A percentile compares a stretch with the other conserved stretches of the same genome.
These are phyloP conservation scores for Ceratina japonica DNA, from an alignment of 1,140 invertebrate genomes.

Conservation along the genomic window DNA sequence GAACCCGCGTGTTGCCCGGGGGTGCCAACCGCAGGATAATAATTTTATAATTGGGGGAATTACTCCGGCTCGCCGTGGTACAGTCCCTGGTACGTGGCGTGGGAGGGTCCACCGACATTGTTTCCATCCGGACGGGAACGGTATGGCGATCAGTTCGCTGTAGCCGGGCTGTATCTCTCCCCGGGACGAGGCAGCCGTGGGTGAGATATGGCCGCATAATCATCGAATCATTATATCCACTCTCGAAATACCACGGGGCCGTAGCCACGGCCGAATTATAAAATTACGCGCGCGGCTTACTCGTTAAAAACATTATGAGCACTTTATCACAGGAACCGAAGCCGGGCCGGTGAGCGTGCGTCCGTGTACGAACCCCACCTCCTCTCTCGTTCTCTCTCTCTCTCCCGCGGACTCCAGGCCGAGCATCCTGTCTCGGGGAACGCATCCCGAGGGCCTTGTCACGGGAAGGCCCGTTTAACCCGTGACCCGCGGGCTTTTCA, in stretches of 20 bases:
- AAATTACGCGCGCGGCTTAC: constrained; percentile 76
- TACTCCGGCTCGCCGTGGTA: constrained; percentile 76
- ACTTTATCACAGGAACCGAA: constrained; percentile 71
- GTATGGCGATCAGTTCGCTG: constrained; percentile 66
- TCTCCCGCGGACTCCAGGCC: too few species aligned
- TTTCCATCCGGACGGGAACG: constrained; percentile 68
- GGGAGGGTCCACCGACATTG: constrained; percentile 76
- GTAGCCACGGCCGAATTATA: constrained; percentile 72
- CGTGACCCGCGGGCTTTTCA: constrained; percentile 59
- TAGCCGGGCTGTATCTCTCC: constrained; percentile 67
- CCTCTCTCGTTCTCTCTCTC: not conserved
- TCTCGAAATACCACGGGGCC: constrained; percentile 68
- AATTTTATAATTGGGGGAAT: constrained; percentile 80
- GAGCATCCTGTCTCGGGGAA: constrained; percentile 32
- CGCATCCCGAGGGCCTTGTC: constrained; percentile 55
- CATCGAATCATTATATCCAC: constrained; percentile 77
- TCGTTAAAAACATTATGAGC: constrained; percentile 77
- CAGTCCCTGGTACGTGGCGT: constrained; percentile 72
- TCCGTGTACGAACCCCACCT: constrained; percentile 2
- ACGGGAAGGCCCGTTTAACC: constrained; percentile 61
- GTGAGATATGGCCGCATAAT: constrained; percentile 79
- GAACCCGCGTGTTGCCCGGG: constrained; percentile 76
- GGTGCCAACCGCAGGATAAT: constrained; percentile 79
- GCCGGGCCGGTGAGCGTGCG: constrained; percentile 29
- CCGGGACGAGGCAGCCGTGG: constrained; percentile 69